These are phyloP conservation scores for Oxycera nigricornis DNA, from an alignment of 2,888 invertebrate species.

Conservation along the genomic window DNA sequence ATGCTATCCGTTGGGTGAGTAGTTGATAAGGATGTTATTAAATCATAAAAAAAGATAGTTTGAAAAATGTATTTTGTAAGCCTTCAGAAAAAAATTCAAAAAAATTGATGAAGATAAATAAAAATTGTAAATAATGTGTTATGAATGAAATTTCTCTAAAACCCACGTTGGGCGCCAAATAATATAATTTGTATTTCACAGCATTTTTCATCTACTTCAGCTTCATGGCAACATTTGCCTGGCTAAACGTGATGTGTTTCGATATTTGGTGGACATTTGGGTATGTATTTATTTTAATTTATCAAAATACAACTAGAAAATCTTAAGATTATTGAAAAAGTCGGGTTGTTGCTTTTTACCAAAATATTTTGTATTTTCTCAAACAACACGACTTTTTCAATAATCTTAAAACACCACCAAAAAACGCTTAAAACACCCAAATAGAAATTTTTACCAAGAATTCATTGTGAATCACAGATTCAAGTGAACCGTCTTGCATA, in stretches of 20 bases:
- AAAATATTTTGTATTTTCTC: no score
- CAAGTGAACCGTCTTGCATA: no score
- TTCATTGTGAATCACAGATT: no score
- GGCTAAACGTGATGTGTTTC: constrained; percentile 82
- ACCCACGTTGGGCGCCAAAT: not conserved
- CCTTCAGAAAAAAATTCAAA: not conserved
- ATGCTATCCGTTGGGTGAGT: constrained; percentile 66
- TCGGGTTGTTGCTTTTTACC: no score
- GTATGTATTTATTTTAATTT: constrained; percentile 64
- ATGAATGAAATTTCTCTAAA: no score
- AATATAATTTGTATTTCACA: constrained; percentile 56
- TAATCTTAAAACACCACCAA: no score
- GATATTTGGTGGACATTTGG: constrained; percentile 85
- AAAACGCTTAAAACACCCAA: no score
- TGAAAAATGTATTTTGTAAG: not conserved
- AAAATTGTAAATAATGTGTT: no score
- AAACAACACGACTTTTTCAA: no score
- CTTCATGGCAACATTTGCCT: constrained; percentile 74
- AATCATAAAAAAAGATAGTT: not conserved
- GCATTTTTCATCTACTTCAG: constrained; percentile 73
- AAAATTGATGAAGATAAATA: not conserved
- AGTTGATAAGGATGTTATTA: not conserved
- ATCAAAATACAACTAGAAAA: not conserved
- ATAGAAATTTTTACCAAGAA: no score
- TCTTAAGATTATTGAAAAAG: no score